Evolutionary conservation across 2,113 vertebrate genomes (phyloP).

Genomic region (Pithys albifrons): DNA sequence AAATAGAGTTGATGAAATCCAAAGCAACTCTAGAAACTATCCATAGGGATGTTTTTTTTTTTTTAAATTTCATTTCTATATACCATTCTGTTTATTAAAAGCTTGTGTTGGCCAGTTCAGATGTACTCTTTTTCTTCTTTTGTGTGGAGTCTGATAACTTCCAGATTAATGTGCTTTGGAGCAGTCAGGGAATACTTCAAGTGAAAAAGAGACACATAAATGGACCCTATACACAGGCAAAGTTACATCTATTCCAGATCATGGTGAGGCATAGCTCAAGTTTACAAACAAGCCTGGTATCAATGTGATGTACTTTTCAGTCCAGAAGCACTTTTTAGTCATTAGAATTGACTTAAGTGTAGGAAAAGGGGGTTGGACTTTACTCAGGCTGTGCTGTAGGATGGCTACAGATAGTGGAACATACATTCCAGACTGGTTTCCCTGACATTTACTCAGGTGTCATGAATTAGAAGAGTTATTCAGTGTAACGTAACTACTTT

Average conservation of each 20-base stretch:
- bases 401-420: neutral
- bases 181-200: neutral
- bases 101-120: neutral
- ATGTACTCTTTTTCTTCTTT: neutral
- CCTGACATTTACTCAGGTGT: neutral
- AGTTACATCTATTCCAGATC: neutral
- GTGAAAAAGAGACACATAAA: neutral
- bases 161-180: neutral
- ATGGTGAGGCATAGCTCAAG: neutral
- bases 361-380: neutral
- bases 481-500: neutral
- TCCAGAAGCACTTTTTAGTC: neutral
- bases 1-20: neutral
- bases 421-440: neutral
- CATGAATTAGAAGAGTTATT: neutral
- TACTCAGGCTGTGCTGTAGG: neutral
- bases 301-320: neutral
- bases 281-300: neutral
- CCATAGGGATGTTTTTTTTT: neutral
- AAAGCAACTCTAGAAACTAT: neutral
- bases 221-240: neutral
- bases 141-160: neutral
- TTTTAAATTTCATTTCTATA: neutral
- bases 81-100: neutral
- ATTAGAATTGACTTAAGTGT: neutral